A percentile compares a stretch with the other conserved stretches of the same genome.
phyloP scores from a whole-genome alignment of 2,113 vertebrate genomes.

The Trematomus loennbergii region DNA sequence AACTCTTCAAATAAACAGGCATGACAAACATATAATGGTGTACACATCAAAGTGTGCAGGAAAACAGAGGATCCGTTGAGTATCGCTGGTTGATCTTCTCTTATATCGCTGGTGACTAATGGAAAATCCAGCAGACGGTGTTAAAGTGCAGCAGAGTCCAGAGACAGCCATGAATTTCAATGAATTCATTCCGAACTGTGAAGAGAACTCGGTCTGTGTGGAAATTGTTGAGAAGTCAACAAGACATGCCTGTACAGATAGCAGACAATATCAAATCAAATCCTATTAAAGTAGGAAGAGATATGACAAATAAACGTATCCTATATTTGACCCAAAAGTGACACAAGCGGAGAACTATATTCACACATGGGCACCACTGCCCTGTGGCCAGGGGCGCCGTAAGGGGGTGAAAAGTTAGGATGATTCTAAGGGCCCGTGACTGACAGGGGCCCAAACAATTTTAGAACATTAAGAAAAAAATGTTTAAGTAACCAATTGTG shows the following conservation, averaged over 20 bases:
- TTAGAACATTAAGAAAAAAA: no score
- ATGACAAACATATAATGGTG: background rate
- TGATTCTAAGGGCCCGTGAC: no score
- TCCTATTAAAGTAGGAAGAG: background rate
- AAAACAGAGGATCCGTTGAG: background rate
- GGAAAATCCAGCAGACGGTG: slow-evolving; percentile 2
- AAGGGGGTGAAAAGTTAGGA: no score
- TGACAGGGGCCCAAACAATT: no score
- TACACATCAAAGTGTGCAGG: background rate
- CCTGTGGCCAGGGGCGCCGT: no score
- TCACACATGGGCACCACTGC: no score
- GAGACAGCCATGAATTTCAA: slow-evolving; percentile 1
- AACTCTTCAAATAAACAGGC: background rate
- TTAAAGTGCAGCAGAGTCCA: slow-evolving; percentile 4
- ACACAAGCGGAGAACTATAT: no score
- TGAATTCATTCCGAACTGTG: background rate
- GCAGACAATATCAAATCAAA: background rate
- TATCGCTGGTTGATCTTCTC: background rate
- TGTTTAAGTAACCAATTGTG: no score
- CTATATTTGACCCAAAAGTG: no score
- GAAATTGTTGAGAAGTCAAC: background rate
- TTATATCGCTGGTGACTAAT: background rate
- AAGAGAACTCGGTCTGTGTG: background rate
- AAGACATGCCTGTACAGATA: background rate
- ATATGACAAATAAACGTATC: background rate